These are phyloP conservation scores for Arge pagana DNA, from an alignment of 2,888 invertebrate species.

Conservation along the genomic window DNA sequence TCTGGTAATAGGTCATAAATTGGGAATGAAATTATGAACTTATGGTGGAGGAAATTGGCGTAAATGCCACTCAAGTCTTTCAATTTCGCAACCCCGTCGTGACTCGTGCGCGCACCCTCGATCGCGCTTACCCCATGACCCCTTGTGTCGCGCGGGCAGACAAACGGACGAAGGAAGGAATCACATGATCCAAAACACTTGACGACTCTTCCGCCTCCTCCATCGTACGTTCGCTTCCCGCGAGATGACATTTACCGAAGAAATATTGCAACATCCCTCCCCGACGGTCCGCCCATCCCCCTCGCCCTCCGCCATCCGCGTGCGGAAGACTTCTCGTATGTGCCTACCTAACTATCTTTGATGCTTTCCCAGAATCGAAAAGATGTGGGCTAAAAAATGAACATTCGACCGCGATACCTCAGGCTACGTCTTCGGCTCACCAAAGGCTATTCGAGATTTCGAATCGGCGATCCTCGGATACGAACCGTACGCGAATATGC, in stretches of 20 bases:
- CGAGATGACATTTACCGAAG: constrained; percentile 12
- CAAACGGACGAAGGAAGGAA: constrained; percentile 13
- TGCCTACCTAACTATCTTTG: no score
- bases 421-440: constrained; percentile 8
- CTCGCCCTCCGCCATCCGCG: no score
- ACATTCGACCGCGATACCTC: constrained; percentile 35
- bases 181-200: constrained; percentile 17
- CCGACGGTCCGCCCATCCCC: no score
- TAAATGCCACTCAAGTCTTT: constrained; percentile 50
- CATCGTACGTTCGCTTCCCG: constrained; percentile 29
- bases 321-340: no score
- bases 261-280: constrained; percentile 22
- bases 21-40: constrained; percentile 55
- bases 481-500: no score
- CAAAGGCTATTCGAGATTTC: no score
- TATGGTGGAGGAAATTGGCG: constrained; percentile 54
- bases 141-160: not conserved
- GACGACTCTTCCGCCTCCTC: no score
- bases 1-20: constrained; percentile 50
- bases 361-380: no score
- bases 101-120: constrained; percentile 1
- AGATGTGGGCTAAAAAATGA: constrained; percentile 40
- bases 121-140: not conserved
- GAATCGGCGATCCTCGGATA: no score
- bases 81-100: constrained; percentile 46